Evolutionary conservation across 2,888 invertebrate species (phyloP), one percentile per base, ranked within the genome.

Genomic region (Chesias legatella): DNA sequence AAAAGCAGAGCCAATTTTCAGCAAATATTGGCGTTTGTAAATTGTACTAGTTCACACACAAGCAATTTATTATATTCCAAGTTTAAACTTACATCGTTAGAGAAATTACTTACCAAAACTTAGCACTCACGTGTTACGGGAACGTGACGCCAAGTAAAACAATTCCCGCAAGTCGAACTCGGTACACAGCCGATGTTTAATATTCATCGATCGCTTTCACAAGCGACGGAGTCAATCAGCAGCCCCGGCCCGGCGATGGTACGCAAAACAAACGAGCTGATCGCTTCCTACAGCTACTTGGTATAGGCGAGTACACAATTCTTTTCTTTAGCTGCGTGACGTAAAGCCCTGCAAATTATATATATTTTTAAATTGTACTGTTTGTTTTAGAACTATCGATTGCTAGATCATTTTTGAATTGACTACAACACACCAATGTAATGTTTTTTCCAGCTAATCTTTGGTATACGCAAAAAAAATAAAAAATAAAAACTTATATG

Each of bases 141-240:
- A 29, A 35, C 43, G 43, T 42, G 26, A 24, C 28, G 32, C 32
- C 8, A 47, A 43, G 26, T 21, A 21, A 36, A 43, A 50, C 43
- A 38, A 43, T 39, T 22, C 26, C 27, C 28, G 28, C 31, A 32
- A 33, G 25, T 36, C 42, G 29, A 35, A 33, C 35, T 35, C 39
- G 38, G 53, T 55, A 62, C 56, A 53, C 59, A 58, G 27, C 22
- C 28, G 54, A 53, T 56, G 57, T 59, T 66, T 61, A 56, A 56
- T 63, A 61, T 61, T 60, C 67, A 67, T 67, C 53, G 62, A 61
- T 60, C 53, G 59, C 54, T 53, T 52, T 51, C 54, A 55, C 66
- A 63, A 61, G 66, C 71, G 69, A 66, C 64, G 61, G 58, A 67
- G 65, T 66, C 66, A 66, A 69, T 67, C 66, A 58, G 51, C 55